Evolutionary conservation across 2,888 invertebrate genomes (phyloP), one percentile per base, ranked within the genome.

Genomic region (Patella ulyssiponensis): DNA sequence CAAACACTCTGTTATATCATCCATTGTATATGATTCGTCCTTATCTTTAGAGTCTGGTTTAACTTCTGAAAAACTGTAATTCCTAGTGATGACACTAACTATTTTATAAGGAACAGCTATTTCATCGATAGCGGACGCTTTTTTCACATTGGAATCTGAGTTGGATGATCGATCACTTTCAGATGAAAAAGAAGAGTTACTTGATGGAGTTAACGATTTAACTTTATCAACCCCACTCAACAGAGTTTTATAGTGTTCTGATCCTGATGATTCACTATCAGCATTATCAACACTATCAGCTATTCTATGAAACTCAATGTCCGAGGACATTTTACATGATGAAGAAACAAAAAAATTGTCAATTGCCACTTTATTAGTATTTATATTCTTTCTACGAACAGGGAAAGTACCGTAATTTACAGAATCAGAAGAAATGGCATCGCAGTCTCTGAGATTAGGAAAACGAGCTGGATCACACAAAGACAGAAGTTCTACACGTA

Each of bases 401-500:
- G 88, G 88, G 79, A 87, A 88, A 52, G 88, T 88, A 33, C 88
- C 88, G 78, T 84, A 74, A 79, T 9, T 51, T 69, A 56, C 20
- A 51, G n/a, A 51, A 27, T 75, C 74, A 15, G 79, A 76, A 17
- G 78, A 79, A 14, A 80, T 54, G 17, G 78, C 75, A 76, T 86
- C 87, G 84, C 85, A 85, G 74, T 86, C 86, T 70, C 79, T 82
- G 2, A 86, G 81, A 74, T 82, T 84, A 27, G 83, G 81, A 80
- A 88, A 87, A 15, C 86, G 80, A 44, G 85, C 85, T 3, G 85
- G 79, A 71, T 85, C 82, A 81, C 82, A 64, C 11, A 23, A 64
- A 23, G 64, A 84, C 54, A 87, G 81, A 9, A 83, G 79, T 9
- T 86, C 82, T 5, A 86, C 79, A 51, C 83, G 77, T 5, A 86